A percentile compares a stretch with the other conserved stretches of the same genome.
Evolutionary conservation across 2,888 invertebrate species (phyloP).

Genomic region (Liopterus haemorrhoidalis): DNA sequence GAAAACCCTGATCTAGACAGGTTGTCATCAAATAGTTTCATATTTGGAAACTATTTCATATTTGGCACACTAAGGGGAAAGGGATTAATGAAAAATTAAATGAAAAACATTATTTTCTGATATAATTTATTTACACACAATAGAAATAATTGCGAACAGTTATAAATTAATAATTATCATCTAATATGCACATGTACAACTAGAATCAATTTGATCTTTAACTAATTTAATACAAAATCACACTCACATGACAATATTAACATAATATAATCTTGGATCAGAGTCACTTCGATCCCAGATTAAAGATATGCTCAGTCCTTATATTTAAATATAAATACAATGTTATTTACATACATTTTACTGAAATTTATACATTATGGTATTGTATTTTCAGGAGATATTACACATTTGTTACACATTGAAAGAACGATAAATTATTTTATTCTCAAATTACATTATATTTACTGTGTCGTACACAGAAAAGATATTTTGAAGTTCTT

Average conservation of each 20-base stretch:
- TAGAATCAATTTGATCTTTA: slow-evolving; percentile 22
- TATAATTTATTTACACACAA: slow-evolving; percentile 42
- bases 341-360: no score
- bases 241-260: slow-evolving; percentile 38
- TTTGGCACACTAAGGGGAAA: no score
- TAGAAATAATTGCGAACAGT: slow-evolving; percentile 39
- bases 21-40: no score
- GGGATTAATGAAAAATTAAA: background rate
- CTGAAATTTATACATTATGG: no score
- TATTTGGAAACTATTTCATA: no score
- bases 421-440: no score
- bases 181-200: slow-evolving; percentile 42
- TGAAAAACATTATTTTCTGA: slow-evolving; percentile 14
- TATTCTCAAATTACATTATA: no score
- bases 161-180: slow-evolving; percentile 38
- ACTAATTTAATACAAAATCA: slow-evolving; percentile 38
- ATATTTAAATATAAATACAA: slow-evolving; percentile 10
- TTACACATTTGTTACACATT: no score
- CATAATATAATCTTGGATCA: slow-evolving; percentile 22
- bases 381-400: no score
- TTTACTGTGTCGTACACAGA: no score
- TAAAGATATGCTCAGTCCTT: slow-evolving; percentile 23
- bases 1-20: no score
- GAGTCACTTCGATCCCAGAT: slow-evolving; percentile 4
- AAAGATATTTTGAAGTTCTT: no score